Percentiles rank a stretch among this genome's conserved stretches.
These are phyloP conservation scores for Champsocephalus esox DNA, from an alignment of 2,797 vertebrate species.

Conservation along the genomic window DNA sequence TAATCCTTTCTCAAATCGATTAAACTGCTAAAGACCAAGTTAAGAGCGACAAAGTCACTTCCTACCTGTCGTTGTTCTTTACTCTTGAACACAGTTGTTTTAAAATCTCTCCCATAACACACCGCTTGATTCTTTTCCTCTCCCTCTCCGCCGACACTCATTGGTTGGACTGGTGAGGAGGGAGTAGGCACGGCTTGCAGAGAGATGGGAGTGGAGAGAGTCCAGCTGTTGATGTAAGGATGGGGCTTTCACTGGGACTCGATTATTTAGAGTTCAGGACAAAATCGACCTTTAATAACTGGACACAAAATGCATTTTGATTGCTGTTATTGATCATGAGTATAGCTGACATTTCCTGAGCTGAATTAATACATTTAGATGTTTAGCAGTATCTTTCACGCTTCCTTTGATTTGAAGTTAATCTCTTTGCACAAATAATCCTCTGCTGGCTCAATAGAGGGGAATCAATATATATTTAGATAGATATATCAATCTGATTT, in stretches of 20 bases:
- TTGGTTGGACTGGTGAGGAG: constrained; percentile 63
- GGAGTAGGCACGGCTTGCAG: constrained; percentile 54
- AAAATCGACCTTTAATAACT: constrained; percentile 16
- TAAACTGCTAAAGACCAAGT: neutral
- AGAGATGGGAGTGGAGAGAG: constrained; percentile 62
- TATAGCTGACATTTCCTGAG: neutral
- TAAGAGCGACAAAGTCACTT: constrained; percentile 32
- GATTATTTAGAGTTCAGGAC: constrained; percentile 42
- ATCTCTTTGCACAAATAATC: constrained; percentile 14
- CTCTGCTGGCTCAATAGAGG: neutral
- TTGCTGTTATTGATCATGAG: neutral
- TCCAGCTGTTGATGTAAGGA: constrained; percentile 65
- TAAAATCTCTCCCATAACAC: constrained; percentile 67
- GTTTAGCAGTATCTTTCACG: neutral
- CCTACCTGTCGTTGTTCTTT: constrained; percentile 72
- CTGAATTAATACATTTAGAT: neutral
- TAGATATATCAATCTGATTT: constrained; percentile 8
- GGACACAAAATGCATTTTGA: neutral
- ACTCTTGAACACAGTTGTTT: constrained; percentile 72
- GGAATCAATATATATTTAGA: constrained; percentile 25
- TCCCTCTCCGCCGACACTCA: constrained; percentile 67
- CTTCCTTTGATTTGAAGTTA: constrained; percentile 10
- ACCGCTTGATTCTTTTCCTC: constrained; percentile 43
- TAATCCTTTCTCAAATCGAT: constrained; percentile 3
- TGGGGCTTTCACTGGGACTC: constrained; percentile 42